Evolutionary conservation across 2,797 vertebrate species (phyloP).

Genomic region (Syngnathus rostellatus): DNA sequence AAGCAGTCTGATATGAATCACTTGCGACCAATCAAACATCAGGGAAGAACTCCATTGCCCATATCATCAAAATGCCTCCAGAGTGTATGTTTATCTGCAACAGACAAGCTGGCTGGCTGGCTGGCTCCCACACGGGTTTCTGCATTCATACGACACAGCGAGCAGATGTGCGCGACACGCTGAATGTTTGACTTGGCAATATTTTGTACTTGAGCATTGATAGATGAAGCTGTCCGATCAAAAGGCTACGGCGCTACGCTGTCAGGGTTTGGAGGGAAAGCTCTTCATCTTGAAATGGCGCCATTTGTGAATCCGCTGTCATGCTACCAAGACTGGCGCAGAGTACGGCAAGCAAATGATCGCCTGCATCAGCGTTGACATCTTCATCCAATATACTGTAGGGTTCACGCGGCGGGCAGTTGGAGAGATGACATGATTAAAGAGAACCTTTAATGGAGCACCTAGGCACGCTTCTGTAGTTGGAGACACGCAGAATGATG

Average conservation of each 20-base stretch:
- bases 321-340: neutral
- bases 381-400: slow-evolving; percentile 3
- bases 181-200: neutral
- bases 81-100: too few species aligned
- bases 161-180: neutral
- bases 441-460: slow-evolving; percentile 2
- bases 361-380: slow-evolving; percentile 4
- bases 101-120: too few species aligned
- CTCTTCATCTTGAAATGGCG: slow-evolving; percentile 1
- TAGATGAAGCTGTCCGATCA: neutral
- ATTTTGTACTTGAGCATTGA: slow-evolving; percentile 3
- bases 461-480: neutral
- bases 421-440: slow-evolving; percentile 7
- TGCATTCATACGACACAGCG: neutral
- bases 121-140: too few species aligned
- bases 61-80: too few species aligned
- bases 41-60: too few species aligned
- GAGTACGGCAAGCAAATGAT: neutral
- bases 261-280: neutral
- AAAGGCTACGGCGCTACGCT: slow-evolving; percentile 6
- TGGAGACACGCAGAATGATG: neutral
- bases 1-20: too few species aligned
- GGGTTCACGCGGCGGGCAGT: neutral
- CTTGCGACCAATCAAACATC: too few species aligned
- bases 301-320: neutral